Conservation (phyloP, 2,113 vertebrate genomes). For the Siniperca knerii region DNA sequence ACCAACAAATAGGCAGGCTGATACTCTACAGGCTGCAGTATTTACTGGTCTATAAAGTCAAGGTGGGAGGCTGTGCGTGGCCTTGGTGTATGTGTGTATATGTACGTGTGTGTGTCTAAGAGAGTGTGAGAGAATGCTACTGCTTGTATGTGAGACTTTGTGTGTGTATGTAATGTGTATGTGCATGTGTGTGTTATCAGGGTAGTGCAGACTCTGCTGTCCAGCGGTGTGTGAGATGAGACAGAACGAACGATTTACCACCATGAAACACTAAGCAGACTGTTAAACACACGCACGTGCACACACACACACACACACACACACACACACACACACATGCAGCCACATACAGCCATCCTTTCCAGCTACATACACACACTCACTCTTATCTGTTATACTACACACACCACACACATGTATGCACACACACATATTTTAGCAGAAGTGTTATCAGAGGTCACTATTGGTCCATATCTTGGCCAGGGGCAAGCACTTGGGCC, state of each 20-base stretch:
- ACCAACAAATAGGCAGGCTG: constrained; percentile 34
- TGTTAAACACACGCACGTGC: constrained; percentile 58
- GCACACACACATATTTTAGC: constrained; percentile 41
- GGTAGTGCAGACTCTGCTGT: constrained; percentile 73
- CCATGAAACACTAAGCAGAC: constrained; percentile 76
- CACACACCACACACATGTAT: constrained; percentile 42
- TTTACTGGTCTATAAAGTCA: constrained; percentile 61
- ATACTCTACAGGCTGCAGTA: constrained; percentile 49
- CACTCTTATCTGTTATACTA: constrained; percentile 56
- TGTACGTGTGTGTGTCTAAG: constrained; percentile 22
- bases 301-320: constrained; percentile 42
- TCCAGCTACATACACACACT: constrained; percentile 28
- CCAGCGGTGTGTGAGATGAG: constrained; percentile 73
- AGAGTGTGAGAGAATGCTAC: background rate
- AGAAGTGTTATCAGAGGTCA: constrained; percentile 62
- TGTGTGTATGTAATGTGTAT: constrained; percentile 14
- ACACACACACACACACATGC: constrained; percentile 27
- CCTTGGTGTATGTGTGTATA: constrained; percentile 27
- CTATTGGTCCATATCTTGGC: constrained; percentile 70
- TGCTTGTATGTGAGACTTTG: background rate
- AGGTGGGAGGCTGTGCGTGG: constrained; percentile 25
- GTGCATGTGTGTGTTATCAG: constrained; percentile 78
- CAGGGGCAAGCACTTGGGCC: constrained; percentile 62
- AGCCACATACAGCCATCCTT: constrained; percentile 13
- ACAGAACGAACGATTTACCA: constrained; percentile 74